These are phyloP conservation scores for Urocyon cinereoargenteus DNA, from an alignment of 2,797 vertebrate genomes.

Conservation along the genomic window DNA sequence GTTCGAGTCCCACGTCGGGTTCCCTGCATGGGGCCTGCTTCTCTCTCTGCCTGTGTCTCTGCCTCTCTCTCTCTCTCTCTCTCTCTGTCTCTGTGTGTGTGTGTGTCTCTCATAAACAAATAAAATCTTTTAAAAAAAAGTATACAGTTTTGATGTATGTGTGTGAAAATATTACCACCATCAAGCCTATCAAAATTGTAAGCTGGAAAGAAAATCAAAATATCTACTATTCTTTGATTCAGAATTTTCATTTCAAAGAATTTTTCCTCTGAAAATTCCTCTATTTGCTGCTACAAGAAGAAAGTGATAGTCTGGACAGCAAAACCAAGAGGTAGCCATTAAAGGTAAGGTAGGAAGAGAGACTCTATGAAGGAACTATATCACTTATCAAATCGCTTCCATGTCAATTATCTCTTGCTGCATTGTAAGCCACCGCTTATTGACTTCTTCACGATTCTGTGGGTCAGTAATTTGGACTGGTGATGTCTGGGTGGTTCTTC, in stretches of 20 bases:
- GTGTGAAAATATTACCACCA: background rate
- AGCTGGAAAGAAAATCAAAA: background rate
- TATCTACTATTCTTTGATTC: background rate
- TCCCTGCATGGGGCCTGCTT: too few relatives aligned
- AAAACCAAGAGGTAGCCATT: background rate
- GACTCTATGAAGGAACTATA: background rate
- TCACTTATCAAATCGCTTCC: background rate
- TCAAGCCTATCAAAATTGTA: background rate
- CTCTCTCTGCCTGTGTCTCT: too few relatives aligned
- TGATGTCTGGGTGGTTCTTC: background rate
- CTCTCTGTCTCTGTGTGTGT: too few relatives aligned
- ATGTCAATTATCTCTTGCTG: background rate
- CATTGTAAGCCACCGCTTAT: background rate
- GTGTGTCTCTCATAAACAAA: too few relatives aligned
- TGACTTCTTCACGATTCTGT: background rate
- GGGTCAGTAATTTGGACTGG: background rate
- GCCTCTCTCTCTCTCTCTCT: too few relatives aligned
- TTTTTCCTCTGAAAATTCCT: conserved; percentile 6
- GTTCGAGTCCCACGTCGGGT: too few relatives aligned
- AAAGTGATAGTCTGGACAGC: background rate
- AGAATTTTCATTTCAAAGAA: conserved; percentile 12
- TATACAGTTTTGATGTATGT: background rate
- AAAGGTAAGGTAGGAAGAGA: background rate
- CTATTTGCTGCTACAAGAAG: background rate
- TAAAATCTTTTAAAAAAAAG: background rate